phyloP scores from a whole-genome alignment of 2,888 invertebrate species.

The Pterobdella sp. region DNA sequence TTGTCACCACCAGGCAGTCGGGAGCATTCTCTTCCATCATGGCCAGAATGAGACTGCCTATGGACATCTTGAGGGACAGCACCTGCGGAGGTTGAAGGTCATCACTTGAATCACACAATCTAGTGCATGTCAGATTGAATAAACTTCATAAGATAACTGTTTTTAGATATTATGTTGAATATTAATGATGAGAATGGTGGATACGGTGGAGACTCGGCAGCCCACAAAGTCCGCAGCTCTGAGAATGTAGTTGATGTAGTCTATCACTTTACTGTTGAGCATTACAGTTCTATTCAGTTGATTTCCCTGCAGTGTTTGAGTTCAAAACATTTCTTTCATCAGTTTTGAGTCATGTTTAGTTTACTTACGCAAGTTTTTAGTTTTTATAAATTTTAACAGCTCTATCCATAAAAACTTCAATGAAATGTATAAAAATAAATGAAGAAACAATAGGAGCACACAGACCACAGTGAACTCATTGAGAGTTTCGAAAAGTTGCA shows the following conservation, averaged over 20 bases:
- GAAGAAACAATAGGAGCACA: too few species aligned
- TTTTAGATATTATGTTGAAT: too few species aligned
- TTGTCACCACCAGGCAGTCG: slow-evolving; percentile 46
- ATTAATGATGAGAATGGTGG: not conserved
- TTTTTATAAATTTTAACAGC: too few species aligned
- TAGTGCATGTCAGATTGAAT: too few species aligned
- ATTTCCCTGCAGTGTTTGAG: slow-evolving; percentile 50
- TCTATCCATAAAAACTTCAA: too few species aligned
- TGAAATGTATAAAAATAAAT: too few species aligned
- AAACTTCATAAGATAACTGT: too few species aligned
- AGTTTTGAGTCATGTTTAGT: too few species aligned
- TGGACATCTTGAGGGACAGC: slow-evolving; percentile 45
- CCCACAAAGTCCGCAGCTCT: slow-evolving; percentile 48
- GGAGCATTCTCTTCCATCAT: slow-evolving; percentile 51
- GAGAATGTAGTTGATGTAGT: slow-evolving; percentile 52
- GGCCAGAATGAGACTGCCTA: slow-evolving; percentile 49
- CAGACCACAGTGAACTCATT: slow-evolving; percentile 51
- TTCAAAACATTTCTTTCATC: too few species aligned
- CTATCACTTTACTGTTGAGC: slow-evolving; percentile 51
- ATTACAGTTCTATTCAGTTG: slow-evolving; percentile 50
- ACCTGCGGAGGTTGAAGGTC: slow-evolving; percentile 40
- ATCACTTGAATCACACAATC: too few species aligned
- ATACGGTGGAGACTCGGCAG: slow-evolving; percentile 47
- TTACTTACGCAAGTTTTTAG: too few species aligned
- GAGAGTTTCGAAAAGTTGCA: slow-evolving; percentile 50